Evolutionary conservation across 1,140 invertebrate species (phyloP).

Genomic region (Spodoptera litura): DNA sequence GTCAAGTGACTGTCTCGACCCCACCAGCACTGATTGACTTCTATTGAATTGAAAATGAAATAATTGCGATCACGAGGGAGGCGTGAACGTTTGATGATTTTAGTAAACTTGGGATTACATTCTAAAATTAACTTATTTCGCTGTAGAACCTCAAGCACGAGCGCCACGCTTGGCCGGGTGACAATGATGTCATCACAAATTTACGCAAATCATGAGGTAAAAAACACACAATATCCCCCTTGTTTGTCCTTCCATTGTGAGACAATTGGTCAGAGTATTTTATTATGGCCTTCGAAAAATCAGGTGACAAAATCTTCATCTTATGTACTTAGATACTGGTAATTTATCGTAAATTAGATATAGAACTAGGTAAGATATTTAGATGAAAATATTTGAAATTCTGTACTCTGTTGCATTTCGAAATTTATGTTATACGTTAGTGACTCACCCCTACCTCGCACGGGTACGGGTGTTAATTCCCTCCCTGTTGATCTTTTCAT

Average conservation of each 20-base stretch:
- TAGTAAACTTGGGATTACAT: not conserved
- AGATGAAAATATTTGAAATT: no score
- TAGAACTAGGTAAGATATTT: no score
- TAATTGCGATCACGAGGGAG: not conserved
- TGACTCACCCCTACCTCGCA: no score
- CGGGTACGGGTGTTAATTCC: no score
- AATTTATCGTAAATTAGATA: no score
- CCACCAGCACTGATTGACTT: not conserved
- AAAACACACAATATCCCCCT: constrained; percentile 51
- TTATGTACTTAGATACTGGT: not conserved
- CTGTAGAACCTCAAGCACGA: constrained; percentile 14
- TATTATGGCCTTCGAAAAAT: constrained; percentile 27
- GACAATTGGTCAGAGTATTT: constrained; percentile 39
- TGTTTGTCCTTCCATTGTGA: constrained; percentile 47
- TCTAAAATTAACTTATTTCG: constrained; percentile 16
- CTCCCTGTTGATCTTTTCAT: no score
- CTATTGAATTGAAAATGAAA: not conserved
- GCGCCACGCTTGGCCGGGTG: constrained; percentile 52
- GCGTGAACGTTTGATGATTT: not conserved
- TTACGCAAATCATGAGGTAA: constrained; percentile 50
- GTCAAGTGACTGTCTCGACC: not conserved
- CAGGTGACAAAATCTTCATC: constrained; percentile 2
- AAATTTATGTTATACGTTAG: no score
- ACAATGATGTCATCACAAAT: constrained; percentile 55
- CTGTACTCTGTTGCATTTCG: no score